A percentile compares a stretch with the other conserved stretches of the same genome.
These are phyloP conservation scores for Brotula barbata DNA, from an alignment of 2,797 vertebrate species.

Conservation along the genomic window DNA sequence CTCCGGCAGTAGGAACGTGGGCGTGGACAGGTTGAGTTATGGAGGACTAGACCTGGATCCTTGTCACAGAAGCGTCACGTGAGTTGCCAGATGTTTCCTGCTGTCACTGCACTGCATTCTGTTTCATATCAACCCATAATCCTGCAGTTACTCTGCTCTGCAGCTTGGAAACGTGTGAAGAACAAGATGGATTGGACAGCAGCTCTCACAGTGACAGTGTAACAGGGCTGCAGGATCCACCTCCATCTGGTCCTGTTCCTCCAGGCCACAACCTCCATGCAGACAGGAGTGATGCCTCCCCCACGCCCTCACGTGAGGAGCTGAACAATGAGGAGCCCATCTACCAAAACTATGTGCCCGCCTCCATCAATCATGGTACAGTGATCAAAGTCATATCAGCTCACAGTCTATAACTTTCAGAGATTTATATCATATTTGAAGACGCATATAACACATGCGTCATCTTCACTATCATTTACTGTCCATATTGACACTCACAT, in stretches of 20 bases:
- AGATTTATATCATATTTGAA: too few relatives aligned
- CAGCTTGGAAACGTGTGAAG: slow-evolving; percentile 39
- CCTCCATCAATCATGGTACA: neutral
- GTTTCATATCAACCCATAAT: neutral
- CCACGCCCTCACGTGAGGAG: neutral
- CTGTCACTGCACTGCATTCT: neutral
- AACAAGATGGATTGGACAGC: slow-evolving; percentile 27
- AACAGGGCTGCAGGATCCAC: slow-evolving; percentile 15
- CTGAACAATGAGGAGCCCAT: neutral
- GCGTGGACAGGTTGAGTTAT: slow-evolving; percentile 56
- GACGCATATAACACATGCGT: too few relatives aligned
- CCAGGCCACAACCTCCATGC: neutral
- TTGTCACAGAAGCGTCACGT: neutral
- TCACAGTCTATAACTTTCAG: too few relatives aligned
- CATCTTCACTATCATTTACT: too few relatives aligned
- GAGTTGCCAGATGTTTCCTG: neutral
- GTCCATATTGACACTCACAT: neutral
- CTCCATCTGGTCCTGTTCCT: slow-evolving; percentile 21
- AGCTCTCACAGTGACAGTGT: slow-evolving; percentile 7
- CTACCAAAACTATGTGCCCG: neutral
- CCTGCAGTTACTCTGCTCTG: neutral
- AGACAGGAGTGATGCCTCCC: neutral
- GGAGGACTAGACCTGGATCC: neutral
- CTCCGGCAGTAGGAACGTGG: slow-evolving; percentile 12
- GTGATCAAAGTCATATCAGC: slow-evolving; percentile 16